These are phyloP conservation scores for Drosophila buzzatii DNA, from an alignment of 2,888 invertebrate species.

Conservation along the genomic window DNA sequence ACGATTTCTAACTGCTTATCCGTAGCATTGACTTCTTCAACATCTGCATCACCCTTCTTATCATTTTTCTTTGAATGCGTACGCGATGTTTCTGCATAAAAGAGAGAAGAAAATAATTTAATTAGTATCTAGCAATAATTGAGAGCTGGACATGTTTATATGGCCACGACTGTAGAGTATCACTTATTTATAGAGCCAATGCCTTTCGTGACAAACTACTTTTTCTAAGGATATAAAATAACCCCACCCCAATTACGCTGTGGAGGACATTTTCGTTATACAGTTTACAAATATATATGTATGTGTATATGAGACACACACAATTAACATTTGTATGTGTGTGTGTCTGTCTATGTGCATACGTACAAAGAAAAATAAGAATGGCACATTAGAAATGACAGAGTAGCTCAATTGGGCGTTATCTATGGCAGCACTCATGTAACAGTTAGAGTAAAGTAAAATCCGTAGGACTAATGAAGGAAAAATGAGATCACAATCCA, in stretches of 20 bases:
- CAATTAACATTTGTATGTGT: neutral
- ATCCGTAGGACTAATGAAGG: constrained; percentile 9
- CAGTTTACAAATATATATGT: neutral
- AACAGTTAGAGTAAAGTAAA: constrained; percentile 14
- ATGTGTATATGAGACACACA: neutral
- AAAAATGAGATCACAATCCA: constrained; percentile 18
- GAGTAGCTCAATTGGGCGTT: constrained; percentile 13
- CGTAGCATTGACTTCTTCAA: constrained; percentile 64
- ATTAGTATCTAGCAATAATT: neutral
- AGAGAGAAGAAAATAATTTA: constrained; percentile 18
- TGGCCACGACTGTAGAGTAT: constrained; percentile 6
- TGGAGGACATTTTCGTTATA: constrained; percentile 1
- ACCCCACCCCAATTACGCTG: neutral
- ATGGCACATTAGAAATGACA: neutral
- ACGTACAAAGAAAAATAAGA: neutral
- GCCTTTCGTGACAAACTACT: neutral
- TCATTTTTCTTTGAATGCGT: constrained; percentile 76
- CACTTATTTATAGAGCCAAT: neutral
- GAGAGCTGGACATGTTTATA: neutral
- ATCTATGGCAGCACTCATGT: constrained; percentile 1
- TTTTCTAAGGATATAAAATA: neutral
- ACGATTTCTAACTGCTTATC: constrained; percentile 69
- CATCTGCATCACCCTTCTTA: constrained; percentile 74
- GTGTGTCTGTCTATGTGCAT: neutral
- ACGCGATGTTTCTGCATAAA: constrained; percentile 60